Conservation (phyloP, 2,113 vertebrate species). For the Brienomyrus longianalis region DNA sequence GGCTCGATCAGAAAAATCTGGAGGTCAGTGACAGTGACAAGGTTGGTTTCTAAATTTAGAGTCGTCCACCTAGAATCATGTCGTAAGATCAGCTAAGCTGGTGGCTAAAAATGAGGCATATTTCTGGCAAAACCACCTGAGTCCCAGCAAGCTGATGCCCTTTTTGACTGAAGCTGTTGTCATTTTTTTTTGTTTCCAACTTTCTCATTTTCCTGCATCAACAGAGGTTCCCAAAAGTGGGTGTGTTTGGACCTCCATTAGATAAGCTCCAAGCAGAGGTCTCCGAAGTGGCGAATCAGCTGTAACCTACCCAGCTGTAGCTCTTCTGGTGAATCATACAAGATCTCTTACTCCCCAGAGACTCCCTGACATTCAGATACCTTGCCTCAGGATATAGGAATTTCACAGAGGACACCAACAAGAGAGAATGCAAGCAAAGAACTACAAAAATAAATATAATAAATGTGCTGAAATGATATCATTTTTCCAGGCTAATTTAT, state of each 20-base stretch:
- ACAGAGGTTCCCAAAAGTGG: background rate
- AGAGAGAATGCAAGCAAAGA: background rate
- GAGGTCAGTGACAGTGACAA: constrained; percentile 3
- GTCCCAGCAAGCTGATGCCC: background rate
- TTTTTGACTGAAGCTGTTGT: background rate
- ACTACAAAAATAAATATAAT: background rate
- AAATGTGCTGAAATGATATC: background rate
- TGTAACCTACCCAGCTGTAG: background rate
- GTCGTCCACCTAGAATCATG: background rate
- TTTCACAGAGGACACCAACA: background rate
- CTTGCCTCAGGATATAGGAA: background rate
- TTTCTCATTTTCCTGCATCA: background rate
- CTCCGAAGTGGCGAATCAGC: background rate
- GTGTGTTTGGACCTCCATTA: background rate
- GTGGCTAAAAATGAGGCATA: background rate
- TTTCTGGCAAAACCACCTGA: background rate
- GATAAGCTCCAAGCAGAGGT: background rate
- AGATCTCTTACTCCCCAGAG: background rate
- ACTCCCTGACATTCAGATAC: background rate
- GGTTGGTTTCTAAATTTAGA: background rate
- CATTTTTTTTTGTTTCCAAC: background rate
- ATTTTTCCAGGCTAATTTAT: background rate
- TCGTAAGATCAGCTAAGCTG: background rate
- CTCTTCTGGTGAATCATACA: background rate
- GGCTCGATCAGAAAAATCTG: background rate